phyloP scores from a whole-genome alignment of 1,140 invertebrate genomes.

The Gonatopus flavifemur region DNA sequence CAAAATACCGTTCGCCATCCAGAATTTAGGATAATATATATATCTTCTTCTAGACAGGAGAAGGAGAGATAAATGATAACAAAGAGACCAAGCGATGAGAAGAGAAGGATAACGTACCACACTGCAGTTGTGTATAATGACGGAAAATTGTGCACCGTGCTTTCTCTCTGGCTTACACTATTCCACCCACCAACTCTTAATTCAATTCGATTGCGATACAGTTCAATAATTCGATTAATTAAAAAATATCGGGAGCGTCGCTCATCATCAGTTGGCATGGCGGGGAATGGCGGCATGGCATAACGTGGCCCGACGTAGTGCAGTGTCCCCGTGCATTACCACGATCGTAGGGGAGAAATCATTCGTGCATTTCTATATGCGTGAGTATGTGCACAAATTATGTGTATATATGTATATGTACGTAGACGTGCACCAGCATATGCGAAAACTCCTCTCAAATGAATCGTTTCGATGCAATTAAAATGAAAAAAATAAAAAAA shows the following conservation, averaged over 20 bases:
- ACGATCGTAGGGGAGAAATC: not conserved
- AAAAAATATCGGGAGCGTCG: slow-evolving; percentile 45
- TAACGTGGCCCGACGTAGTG: slow-evolving; percentile 7
- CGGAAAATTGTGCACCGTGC: slow-evolving; percentile 47
- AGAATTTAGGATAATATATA: too few species aligned
- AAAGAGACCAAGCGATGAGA: slow-evolving; percentile 3
- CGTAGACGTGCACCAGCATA: too few species aligned
- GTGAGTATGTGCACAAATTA: too few species aligned
- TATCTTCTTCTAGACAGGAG: too few species aligned
- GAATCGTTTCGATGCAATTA: too few species aligned
- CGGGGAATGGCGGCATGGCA: slow-evolving; percentile 2
- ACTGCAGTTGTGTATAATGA: slow-evolving; percentile 32
- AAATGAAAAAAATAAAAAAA: too few species aligned
- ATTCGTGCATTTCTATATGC: too few species aligned
- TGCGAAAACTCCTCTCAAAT: too few species aligned
- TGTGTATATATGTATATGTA: too few species aligned
- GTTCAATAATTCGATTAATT: slow-evolving; percentile 60
- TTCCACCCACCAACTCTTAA: slow-evolving; percentile 45
- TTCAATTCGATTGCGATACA: slow-evolving; percentile 55
- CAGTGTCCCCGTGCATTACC: not conserved
- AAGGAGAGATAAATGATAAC: not conserved
- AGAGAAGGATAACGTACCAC: not conserved
- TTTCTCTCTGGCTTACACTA: slow-evolving; percentile 38
- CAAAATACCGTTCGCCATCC: too few species aligned
- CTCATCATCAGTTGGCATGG: slow-evolving; percentile 21